Conservation (phyloP, 2,113 vertebrate species). For the Microtus oregoni region DNA sequence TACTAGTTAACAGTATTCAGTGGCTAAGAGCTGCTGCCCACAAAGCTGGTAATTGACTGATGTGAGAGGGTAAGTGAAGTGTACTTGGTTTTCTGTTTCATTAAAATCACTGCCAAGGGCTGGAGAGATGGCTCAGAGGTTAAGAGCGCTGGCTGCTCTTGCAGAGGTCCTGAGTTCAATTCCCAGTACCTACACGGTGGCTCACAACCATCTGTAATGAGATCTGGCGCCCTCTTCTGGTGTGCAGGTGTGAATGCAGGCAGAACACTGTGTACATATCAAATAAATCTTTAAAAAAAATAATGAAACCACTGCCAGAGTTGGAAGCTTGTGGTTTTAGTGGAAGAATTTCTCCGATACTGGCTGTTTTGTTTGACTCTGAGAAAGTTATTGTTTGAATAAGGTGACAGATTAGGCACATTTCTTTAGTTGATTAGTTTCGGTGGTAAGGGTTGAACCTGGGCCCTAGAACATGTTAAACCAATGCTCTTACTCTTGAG, state of each 20-base stretch:
- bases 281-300: no score
- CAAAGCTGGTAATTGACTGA: background rate
- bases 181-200: no score
- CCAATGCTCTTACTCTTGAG: background rate
- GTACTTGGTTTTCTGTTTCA: background rate
- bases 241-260: no score
- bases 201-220: no score
- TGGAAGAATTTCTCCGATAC: slow-evolving; percentile 24
- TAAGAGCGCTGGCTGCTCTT: no score
- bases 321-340: slow-evolving; percentile 31
- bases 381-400: slow-evolving; percentile 48
- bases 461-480: background rate
- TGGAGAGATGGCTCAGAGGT: no score
- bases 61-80: background rate
- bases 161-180: no score
- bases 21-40: slow-evolving; percentile 26
- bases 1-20: slow-evolving; percentile 9
- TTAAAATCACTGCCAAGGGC: slow-evolving; percentile 18
- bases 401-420: background rate
- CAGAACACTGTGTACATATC: no score
- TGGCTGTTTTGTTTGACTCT: slow-evolving; percentile 32
- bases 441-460: background rate
- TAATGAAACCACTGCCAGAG: background rate
- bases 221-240: no score
- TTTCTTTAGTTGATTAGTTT: background rate